phyloP scores from a whole-genome alignment of 2,888 invertebrate genomes.

The Epinotia demarniana region DNA sequence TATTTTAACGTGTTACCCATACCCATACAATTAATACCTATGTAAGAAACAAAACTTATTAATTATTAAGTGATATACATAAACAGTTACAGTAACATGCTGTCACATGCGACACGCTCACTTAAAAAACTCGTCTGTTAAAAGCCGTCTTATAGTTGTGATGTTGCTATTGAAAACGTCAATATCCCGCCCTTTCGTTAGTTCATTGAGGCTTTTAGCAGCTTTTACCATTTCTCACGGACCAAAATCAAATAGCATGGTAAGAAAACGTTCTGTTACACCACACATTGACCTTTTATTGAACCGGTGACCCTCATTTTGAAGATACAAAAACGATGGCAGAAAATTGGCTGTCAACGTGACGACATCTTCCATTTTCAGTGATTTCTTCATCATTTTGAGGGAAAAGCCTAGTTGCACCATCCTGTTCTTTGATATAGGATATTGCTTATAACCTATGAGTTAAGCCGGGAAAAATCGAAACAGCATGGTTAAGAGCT shows the following conservation, averaged over 20 bases:
- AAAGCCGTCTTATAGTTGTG: too few relatives aligned
- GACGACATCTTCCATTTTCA: slow-evolving; percentile 13
- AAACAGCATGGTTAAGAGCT: not conserved
- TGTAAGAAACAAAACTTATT: too few relatives aligned
- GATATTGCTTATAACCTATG: slow-evolving; percentile 6
- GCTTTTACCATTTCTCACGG: too few relatives aligned
- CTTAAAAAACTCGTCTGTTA: too few relatives aligned
- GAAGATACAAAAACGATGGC: slow-evolving; percentile 23
- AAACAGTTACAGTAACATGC: too few relatives aligned
- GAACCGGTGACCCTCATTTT: not conserved
- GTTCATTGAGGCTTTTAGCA: too few relatives aligned
- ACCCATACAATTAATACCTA: too few relatives aligned
- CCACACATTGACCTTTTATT: not conserved
- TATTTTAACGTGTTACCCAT: too few relatives aligned
- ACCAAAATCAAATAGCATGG: not conserved
- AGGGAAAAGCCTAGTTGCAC: slow-evolving; percentile 6
- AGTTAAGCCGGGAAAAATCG: not conserved
- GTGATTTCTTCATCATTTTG: not conserved
- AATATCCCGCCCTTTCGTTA: too few relatives aligned
- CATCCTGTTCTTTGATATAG: slow-evolving; percentile 5
- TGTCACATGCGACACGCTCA: too few relatives aligned
- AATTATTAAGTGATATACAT: too few relatives aligned
- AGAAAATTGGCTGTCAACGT: slow-evolving; percentile 34
- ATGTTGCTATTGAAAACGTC: too few relatives aligned
- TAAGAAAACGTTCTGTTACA: not conserved